Percentiles rank a stretch among this genome's conserved stretches.
Evolutionary conservation across 2,888 invertebrate species (phyloP).

Genomic region (Thecophora atra): DNA sequence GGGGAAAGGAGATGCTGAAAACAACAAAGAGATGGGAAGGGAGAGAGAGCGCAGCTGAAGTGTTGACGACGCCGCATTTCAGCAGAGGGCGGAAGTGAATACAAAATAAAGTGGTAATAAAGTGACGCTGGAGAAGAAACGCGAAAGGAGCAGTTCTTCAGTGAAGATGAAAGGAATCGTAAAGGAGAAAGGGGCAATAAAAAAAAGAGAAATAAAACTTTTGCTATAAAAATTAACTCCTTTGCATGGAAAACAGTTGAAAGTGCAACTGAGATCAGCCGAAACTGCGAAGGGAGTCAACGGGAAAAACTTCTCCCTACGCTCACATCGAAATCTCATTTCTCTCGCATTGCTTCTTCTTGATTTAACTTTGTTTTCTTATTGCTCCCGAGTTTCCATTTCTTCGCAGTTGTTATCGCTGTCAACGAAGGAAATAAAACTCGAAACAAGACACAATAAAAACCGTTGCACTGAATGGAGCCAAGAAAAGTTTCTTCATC

Average conservation of each 20-base stretch:
- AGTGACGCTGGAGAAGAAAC: not conserved
- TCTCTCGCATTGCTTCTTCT: not conserved
- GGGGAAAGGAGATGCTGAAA: not conserved
- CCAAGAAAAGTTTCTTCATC: not conserved
- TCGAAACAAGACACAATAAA: no score
- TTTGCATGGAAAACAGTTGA: constrained; percentile 38
- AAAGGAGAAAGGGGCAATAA: not conserved
- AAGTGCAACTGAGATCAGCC: not conserved
- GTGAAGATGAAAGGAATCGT: no score
- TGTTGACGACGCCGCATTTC: no score
- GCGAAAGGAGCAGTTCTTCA: no score
- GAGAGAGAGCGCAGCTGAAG: no score
- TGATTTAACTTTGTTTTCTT: constrained; percentile 12
- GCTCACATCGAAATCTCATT: not conserved
- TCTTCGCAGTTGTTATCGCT: no score
- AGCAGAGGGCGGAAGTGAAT: no score
- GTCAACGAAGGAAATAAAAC: no score
- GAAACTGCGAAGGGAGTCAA: no score
- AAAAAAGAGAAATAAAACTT: constrained; percentile 25
- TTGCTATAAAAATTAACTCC: constrained; percentile 50
- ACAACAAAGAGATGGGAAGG: not conserved
- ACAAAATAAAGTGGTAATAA: no score
- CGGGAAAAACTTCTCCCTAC: no score
- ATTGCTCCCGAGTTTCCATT: not conserved
- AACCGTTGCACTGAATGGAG: no score